Evolutionary conservation across 2,797 vertebrate species (phyloP).

Genomic region (Acanthornis magna): DNA sequence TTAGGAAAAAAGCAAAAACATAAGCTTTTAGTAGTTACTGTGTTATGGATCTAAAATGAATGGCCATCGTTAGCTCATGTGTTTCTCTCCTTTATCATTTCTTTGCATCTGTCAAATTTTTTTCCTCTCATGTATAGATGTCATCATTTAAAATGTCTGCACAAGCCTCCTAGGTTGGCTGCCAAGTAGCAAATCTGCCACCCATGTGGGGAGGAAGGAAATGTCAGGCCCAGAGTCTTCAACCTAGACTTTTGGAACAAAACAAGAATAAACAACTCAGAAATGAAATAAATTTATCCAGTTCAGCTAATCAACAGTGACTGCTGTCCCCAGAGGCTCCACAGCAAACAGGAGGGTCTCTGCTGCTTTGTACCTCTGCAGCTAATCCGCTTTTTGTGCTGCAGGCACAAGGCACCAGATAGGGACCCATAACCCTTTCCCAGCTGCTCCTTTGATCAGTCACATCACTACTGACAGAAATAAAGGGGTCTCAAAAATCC

Average conservation of each 20-base stretch:
- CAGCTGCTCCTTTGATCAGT: not conserved
- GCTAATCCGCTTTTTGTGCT: not conserved
- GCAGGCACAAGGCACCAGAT: not conserved
- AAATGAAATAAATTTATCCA: not conserved
- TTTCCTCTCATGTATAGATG: not conserved
- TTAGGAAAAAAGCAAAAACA: not conserved
- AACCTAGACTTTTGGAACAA: not conserved
- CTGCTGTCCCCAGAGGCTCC: constrained; percentile 8
- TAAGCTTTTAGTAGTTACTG: not conserved
- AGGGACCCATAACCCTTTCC: not conserved
- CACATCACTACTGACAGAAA: not conserved
- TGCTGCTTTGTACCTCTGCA: not conserved
- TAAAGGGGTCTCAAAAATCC: not conserved
- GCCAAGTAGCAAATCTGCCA: not conserved
- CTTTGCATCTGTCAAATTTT: not conserved
- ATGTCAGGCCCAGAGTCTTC: not conserved
- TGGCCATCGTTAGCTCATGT: not conserved
- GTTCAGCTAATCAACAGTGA: not conserved
- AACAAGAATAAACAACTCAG: not conserved
- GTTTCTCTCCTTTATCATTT: not conserved
- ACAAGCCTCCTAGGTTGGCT: not conserved
- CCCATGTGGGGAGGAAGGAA: not conserved
- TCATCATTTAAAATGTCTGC: not conserved
- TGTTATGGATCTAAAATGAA: not conserved
- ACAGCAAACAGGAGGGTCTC: not conserved